Evolutionary conservation across 1,140 invertebrate species (phyloP), one percentile per base, ranked within the genome.

Genomic region (Octopus sinensis): DNA sequence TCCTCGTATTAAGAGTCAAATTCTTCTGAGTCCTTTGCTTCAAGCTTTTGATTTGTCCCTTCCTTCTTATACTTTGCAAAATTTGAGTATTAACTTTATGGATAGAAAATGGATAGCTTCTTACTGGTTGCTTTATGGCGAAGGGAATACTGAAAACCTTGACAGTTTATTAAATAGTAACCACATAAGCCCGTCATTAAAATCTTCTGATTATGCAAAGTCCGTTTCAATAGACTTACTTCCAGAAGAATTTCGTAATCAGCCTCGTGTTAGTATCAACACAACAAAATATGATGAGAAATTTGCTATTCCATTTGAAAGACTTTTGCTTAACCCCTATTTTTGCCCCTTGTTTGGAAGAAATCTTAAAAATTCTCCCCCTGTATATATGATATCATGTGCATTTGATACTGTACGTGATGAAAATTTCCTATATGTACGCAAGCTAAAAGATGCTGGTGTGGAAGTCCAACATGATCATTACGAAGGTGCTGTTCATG

Each of bases 351-450:
- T 88, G 43, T 84, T 88, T 84, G 86, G 84, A 10, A 79, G 81
- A 43, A 81, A 86, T 71, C 78, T 83, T 7, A 80, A 85, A 76
- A 81, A 83, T 43, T 75, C 87, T 7, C 86, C 86, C 3, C 71
- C 81, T 12, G 86, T 86, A 5, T 88, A 86, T 76, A 85, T 88
- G 73, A 62, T 88, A 73, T 87, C 86, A 0, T 85, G 84, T 56
- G 86, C 86, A 83, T 86, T 85, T 86, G 87, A 88, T 82, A 85
- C 87, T 10, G 79, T 87, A 54, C 83, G 87, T 43, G 87, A 88
- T 53, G 87, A 88, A 53, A 86, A 85, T 10, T 68, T 87, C 4
- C 84, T 88, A 9, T 88, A 88, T 79, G 85, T 82, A 52, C 81
- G 83, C 77, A 81, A 86, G n/a, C 79, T 87, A 43, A 83, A 85